A percentile compares a stretch with the other conserved stretches of the same genome.
These are phyloP conservation scores for Pharmacophagus antenor DNA, from an alignment of 2,888 invertebrate genomes.

Conservation along the genomic window DNA sequence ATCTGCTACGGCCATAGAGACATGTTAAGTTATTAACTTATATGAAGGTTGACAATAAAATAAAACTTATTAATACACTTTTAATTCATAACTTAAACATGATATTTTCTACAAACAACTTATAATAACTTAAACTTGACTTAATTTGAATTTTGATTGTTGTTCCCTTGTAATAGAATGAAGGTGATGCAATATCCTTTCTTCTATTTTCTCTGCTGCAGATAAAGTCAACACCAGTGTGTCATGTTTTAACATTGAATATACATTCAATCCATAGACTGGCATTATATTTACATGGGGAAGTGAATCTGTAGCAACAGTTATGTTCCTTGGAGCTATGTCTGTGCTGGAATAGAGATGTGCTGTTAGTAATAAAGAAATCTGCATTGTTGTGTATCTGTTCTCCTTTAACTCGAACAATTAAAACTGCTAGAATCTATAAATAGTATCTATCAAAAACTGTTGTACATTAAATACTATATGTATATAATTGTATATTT, in stretches of 20 bases:
- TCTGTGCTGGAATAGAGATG: slow-evolving; percentile 84
- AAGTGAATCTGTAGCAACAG: slow-evolving; percentile 88
- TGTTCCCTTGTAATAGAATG: slow-evolving; percentile 79
- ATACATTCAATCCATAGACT: slow-evolving; percentile 96
- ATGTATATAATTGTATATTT: no score
- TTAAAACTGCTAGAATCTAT: neutral
- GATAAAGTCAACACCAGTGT: slow-evolving; percentile 92
- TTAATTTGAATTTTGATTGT: slow-evolving; percentile 80
- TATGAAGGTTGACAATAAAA: neutral
- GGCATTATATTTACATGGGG: slow-evolving; percentile 96
- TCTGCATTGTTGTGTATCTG: neutral
- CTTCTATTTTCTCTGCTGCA: slow-evolving; percentile 92
- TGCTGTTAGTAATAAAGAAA: neutral
- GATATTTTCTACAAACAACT: slow-evolving; percentile 1
- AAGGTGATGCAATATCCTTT: slow-evolving; percentile 85
- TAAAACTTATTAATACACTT: neutral
- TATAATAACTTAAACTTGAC: slow-evolving; percentile 74
- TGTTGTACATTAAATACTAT: no score
- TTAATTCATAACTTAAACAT: slow-evolving; percentile 5
- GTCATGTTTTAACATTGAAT: slow-evolving; percentile 97
- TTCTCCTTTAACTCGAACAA: neutral
- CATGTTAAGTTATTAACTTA: no score
- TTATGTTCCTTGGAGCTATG: slow-evolving; percentile 92
- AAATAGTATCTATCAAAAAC: no score
- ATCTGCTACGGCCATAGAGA: no score